phyloP scores from a whole-genome alignment of 2,797 vertebrate species.

The Myripristis murdjan region DNA sequence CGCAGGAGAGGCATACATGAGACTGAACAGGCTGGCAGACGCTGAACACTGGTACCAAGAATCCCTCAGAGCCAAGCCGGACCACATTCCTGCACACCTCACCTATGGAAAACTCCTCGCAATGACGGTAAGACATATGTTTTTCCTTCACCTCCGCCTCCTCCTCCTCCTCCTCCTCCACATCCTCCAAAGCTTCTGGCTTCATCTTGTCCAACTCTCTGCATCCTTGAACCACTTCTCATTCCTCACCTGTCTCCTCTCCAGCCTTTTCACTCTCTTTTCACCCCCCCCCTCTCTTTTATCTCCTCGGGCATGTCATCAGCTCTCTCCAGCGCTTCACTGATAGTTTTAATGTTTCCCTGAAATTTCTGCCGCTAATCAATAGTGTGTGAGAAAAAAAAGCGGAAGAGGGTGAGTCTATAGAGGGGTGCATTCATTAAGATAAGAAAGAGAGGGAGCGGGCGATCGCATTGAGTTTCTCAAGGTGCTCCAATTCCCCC shows the following conservation, averaged over 20 bases:
- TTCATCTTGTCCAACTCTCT: neutral
- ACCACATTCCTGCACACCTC: slow-evolving; percentile 99
- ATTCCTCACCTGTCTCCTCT: slow-evolving; percentile 4
- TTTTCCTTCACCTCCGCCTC: too few species aligned
- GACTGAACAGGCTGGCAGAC: slow-evolving; percentile 92
- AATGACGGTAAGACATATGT: slow-evolving; percentile 89
- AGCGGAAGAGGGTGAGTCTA: slow-evolving; percentile 16
- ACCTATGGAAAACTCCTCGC: slow-evolving; percentile 97
- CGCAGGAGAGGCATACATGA: slow-evolving; percentile 96
- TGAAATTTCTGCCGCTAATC: slow-evolving; percentile 48
- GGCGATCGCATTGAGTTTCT: slow-evolving; percentile 25
- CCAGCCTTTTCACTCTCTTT: slow-evolving; percentile 10
- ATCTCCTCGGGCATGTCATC: slow-evolving; percentile 33
- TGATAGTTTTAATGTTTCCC: slow-evolving; percentile 24
- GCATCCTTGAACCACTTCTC: neutral
- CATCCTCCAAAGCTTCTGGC: neutral
- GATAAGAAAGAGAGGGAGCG: slow-evolving; percentile 4
- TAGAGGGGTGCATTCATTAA: slow-evolving; percentile 2
- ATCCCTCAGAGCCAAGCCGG: slow-evolving; percentile 94
- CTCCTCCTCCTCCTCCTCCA: neutral
- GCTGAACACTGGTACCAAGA: slow-evolving; percentile 96
- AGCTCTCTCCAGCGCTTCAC: slow-evolving; percentile 16
- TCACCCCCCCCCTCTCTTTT: slow-evolving; percentile 32
- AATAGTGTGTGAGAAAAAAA: slow-evolving; percentile 44
- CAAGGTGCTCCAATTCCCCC: slow-evolving; percentile 12